phyloP scores from a whole-genome alignment of 2,113 vertebrate genomes.

The Oryzias curvinotus region DNA sequence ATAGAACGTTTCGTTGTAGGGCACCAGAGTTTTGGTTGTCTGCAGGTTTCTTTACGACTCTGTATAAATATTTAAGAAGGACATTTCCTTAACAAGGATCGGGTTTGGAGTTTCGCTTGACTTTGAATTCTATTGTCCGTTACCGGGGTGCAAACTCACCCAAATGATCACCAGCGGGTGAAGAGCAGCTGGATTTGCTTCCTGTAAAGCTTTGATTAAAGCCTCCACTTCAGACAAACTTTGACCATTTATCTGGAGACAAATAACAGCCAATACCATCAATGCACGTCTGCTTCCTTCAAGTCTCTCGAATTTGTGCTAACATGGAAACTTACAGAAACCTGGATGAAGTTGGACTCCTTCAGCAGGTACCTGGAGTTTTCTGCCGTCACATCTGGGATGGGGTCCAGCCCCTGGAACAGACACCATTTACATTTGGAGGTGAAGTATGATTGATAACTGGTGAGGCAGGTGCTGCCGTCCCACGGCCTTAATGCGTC shows the following conservation, averaged over 20 bases:
- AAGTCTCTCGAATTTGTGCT: slow-evolving; percentile 5
- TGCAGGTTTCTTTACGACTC: too few species aligned
- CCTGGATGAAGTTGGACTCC: slow-evolving; percentile 73
- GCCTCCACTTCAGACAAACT: slow-evolving; percentile 47
- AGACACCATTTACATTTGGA: slow-evolving; percentile 5
- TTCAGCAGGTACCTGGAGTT: slow-evolving; percentile 46
- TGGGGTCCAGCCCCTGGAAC: slow-evolving; percentile 70
- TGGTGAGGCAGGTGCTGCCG: slow-evolving; percentile 4
- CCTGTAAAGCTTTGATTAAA: slow-evolving; percentile 45
- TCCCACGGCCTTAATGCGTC: slow-evolving; percentile 4
- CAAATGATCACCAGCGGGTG: slow-evolving; percentile 72
- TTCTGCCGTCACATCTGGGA: slow-evolving; percentile 55
- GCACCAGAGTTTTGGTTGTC: too few species aligned
- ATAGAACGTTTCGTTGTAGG: too few species aligned
- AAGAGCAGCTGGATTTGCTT: slow-evolving; percentile 48
- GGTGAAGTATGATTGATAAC: neutral
- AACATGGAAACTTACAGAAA: slow-evolving; percentile 69
- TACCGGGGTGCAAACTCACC: slow-evolving; percentile 59
- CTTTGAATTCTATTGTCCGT: too few species aligned
- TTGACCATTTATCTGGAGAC: slow-evolving; percentile 49
- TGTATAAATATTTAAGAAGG: too few species aligned
- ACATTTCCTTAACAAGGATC: too few species aligned
- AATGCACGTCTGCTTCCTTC: neutral
- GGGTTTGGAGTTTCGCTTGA: too few species aligned
- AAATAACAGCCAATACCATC: neutral